Evolutionary conservation across 2,888 invertebrate genomes (phyloP).

Genomic region (Pteria penguin): DNA sequence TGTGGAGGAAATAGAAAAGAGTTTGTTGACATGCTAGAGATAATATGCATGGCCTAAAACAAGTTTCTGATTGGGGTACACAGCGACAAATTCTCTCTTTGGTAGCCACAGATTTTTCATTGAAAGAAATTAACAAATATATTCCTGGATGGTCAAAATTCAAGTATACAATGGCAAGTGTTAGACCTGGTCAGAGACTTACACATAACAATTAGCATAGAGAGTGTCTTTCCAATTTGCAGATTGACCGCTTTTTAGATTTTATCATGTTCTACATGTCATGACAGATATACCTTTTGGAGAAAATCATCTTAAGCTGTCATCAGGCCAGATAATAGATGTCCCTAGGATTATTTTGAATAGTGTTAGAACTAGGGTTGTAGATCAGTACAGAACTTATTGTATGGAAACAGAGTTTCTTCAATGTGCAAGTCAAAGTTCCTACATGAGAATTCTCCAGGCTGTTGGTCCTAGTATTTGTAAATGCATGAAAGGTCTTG

Average conservation of each 20-base stretch:
- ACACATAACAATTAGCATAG: not conserved
- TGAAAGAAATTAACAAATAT: not conserved
- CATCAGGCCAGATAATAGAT: not conserved
- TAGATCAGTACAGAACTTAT: slow-evolving; percentile 13
- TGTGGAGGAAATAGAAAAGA: not conserved
- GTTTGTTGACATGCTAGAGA: not conserved
- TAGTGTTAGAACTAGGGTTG: slow-evolving; percentile 20
- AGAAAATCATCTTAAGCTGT: slow-evolving; percentile 8
- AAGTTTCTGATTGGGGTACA: slow-evolving; percentile 9
- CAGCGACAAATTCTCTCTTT: slow-evolving; percentile 21
- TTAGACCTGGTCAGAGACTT: slow-evolving; percentile 2
- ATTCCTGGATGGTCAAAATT: slow-evolving; percentile 6
- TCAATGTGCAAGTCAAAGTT: slow-evolving; percentile 2
- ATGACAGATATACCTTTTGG: slow-evolving; percentile 21
- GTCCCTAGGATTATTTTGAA: slow-evolving; percentile 22
- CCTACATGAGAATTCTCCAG: slow-evolving; percentile 20
- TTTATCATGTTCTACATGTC: slow-evolving; percentile 19
- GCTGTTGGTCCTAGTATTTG: slow-evolving; percentile 18
- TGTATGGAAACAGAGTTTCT: slow-evolving; percentile 18
- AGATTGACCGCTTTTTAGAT: slow-evolving; percentile 9
- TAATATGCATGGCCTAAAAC: not conserved
- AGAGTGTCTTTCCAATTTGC: slow-evolving; percentile 4
- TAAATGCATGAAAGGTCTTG: slow-evolving; percentile 25
- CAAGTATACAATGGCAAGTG: slow-evolving; percentile 14
- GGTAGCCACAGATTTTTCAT: not conserved